These are phyloP conservation scores for Sturmia bella DNA, from an alignment of 2,888 invertebrate genomes.

Conservation along the genomic window DNA sequence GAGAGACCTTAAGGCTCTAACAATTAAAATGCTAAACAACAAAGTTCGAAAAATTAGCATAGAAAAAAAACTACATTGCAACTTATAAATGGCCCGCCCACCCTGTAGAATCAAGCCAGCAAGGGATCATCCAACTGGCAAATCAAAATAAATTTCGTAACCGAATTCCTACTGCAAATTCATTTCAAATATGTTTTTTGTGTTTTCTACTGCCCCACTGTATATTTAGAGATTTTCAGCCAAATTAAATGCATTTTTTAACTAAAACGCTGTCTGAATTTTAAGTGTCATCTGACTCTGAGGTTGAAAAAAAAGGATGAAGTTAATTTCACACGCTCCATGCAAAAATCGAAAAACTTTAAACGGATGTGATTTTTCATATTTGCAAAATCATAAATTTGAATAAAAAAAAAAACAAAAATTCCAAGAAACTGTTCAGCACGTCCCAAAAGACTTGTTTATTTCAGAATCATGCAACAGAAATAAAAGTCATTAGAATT, in stretches of 20 bases:
- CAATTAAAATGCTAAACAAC: too few relatives aligned
- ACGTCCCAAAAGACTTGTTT: conserved; percentile 63
- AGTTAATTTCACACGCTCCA: conserved; percentile 63
- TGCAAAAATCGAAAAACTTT: conserved; percentile 1
- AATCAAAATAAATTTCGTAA: too few relatives aligned
- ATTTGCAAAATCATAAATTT: conserved; percentile 59
- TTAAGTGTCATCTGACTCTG: not conserved
- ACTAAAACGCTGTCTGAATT: not conserved
- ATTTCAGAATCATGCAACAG: conserved; percentile 1
- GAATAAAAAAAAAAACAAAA: conserved; percentile 13
- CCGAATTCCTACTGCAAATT: too few relatives aligned
- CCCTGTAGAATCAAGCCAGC: too few relatives aligned
- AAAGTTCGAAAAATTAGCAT: too few relatives aligned
- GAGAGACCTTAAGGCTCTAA: too few relatives aligned
- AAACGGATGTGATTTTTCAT: conserved; percentile 63
- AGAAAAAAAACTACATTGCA: too few relatives aligned
- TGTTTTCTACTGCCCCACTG: too few relatives aligned
- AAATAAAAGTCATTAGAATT: not conserved
- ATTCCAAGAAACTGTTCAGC: conserved; percentile 48
- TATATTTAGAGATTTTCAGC: too few relatives aligned
- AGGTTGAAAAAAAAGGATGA: conserved; percentile 11
- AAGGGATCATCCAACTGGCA: too few relatives aligned
- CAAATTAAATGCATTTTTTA: not conserved
- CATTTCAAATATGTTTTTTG: too few relatives aligned
- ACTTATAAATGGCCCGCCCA: too few relatives aligned